Conservation (phyloP, 2,113 vertebrate genomes). For the Spilogale gracilis region DNA sequence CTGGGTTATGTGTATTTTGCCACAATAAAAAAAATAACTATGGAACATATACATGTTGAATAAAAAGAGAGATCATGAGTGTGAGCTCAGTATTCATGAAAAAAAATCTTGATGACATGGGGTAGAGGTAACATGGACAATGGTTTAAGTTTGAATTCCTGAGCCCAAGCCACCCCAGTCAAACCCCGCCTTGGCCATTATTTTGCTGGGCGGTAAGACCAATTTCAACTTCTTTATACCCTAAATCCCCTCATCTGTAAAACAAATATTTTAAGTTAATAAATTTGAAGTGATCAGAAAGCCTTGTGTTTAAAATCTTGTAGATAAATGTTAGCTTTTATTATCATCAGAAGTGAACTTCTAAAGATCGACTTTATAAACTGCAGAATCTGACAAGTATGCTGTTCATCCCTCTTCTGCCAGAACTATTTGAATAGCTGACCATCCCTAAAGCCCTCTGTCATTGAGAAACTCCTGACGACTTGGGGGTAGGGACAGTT, state of each 20-base stretch:
- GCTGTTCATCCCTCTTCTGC: neutral
- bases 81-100: neutral
- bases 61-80: neutral
- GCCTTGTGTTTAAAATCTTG: neutral
- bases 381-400: neutral
- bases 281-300: constrained; percentile 14
- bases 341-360: neutral
- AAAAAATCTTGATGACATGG: neutral
- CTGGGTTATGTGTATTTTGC: neutral
- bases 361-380: constrained; percentile 28
- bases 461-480: neutral
- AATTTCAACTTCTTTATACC: neutral
- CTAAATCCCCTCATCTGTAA: neutral
- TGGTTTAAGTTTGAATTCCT: neutral
- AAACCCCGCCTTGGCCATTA: neutral
- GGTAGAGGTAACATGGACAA: neutral
- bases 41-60: neutral
- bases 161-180: neutral
- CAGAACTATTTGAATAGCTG: neutral
- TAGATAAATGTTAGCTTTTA: constrained; percentile 10
- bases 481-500: neutral
- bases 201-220: neutral
- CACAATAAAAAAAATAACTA: neutral
- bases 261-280: neutral
- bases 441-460: neutral